Percentiles rank a stretch among this genome's conserved stretches.
These are phyloP conservation scores for Peromyscus eremicus DNA, from an alignment of 2,797 vertebrate genomes.

Conservation along the genomic window DNA sequence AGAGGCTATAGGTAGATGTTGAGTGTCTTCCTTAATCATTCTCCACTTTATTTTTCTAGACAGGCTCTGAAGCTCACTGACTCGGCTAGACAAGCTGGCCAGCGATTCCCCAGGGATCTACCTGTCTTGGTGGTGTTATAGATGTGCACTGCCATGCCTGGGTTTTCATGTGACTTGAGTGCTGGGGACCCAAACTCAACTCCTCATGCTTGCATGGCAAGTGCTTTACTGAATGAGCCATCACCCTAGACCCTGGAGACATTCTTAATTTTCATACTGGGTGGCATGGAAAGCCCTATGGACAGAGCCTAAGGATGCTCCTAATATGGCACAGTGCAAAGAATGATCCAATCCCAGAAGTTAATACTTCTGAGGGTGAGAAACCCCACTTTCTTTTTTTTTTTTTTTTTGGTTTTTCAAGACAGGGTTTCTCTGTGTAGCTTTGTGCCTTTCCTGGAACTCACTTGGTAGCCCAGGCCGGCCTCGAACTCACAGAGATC, in stretches of 20 bases:
- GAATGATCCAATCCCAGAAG: neutral
- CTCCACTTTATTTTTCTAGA: neutral
- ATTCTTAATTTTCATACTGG: neutral
- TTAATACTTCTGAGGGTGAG: neutral
- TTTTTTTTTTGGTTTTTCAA: no score
- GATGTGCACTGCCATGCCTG: neutral
- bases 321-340: neutral
- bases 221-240: neutral
- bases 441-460: no score
- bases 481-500: no score
- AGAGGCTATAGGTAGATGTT: no score
- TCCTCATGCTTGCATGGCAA: neutral
- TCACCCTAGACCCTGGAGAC: neutral
- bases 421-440: no score
- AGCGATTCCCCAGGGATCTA: neutral
- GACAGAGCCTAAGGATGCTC: neutral
- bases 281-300: accelerated
- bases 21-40: neutral
- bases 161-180: no score
- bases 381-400: neutral
- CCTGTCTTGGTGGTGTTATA: neutral
- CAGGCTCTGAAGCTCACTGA: neutral
- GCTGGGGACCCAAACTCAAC: neutral
- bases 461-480: no score
- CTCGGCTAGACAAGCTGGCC: neutral